These are phyloP conservation scores for Coelopa frigida DNA, from an alignment of 1,140 invertebrate species.

Conservation along the genomic window DNA sequence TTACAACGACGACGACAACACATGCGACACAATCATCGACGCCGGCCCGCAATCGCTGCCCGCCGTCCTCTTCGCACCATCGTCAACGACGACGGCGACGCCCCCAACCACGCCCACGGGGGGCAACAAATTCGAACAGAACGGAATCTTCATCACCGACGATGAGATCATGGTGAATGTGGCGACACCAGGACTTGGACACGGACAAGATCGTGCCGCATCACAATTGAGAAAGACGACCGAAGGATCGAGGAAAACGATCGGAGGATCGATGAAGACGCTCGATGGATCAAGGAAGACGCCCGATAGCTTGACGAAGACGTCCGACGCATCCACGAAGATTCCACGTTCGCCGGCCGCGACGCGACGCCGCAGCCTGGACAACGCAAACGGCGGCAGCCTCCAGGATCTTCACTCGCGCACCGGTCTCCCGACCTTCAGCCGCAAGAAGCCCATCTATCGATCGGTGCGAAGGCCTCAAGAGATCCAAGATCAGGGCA, in stretches of 20 bases:
- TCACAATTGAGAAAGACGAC: no score
- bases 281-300: no score
- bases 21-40: constrained; percentile 1
- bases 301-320: no score
- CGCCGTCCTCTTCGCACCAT: constrained; percentile 21
- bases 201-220: no score
- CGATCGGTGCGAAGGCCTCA: constrained; percentile 39
- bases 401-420: constrained; percentile 32
- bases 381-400: constrained; percentile 33
- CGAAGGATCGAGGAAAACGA: neutral
- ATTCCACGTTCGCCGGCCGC: constrained; percentile 35
- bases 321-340: constrained; percentile 21
- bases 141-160: constrained; percentile 45
- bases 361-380: constrained; percentile 30
- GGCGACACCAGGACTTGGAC: no score
- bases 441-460: constrained; percentile 34
- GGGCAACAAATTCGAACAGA: constrained; percentile 32
- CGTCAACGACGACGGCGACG: constrained; percentile 1
- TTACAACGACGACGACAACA: constrained; percentile 4
- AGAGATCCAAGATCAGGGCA: neutral
- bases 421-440: constrained; percentile 19
- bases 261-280: no score
- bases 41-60: constrained; percentile 36
- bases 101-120: neutral
- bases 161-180: constrained; percentile 57